These are phyloP conservation scores for Pocota personata DNA, from an alignment of 2,888 invertebrate species.

Conservation along the genomic window DNA sequence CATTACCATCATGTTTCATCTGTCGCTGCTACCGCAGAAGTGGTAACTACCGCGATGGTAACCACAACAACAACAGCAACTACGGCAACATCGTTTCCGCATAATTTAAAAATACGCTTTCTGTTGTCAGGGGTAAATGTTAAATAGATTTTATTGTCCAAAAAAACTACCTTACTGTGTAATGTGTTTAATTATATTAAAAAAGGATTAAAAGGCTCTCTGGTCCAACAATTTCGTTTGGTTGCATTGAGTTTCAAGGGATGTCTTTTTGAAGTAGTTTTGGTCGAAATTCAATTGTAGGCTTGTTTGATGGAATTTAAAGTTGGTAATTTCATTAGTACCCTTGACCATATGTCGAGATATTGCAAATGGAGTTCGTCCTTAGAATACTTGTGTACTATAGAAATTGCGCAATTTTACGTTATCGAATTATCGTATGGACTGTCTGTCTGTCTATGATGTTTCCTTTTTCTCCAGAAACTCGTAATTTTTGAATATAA, in stretches of 20 bases:
- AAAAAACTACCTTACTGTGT: not conserved
- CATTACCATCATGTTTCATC: conserved; percentile 75
- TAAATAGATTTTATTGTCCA: conserved; percentile 5
- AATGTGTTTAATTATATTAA: conserved; percentile 12
- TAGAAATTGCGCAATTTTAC: not conserved
- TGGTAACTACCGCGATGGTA: conserved; percentile 56
- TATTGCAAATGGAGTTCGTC: not conserved
- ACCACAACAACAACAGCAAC: conserved; percentile 76
- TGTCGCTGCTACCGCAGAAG: conserved; percentile 63
- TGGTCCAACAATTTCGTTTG: not conserved
- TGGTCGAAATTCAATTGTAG: conserved; percentile 13
- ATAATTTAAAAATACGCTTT: conserved; percentile 83
- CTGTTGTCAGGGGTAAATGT: conserved; percentile 81
- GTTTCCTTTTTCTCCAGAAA: not conserved
- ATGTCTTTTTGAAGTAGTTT: not conserved
- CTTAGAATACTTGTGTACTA: not conserved
- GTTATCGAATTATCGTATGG: not conserved
- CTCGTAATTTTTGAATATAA: not conserved
- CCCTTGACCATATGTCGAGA: conserved; percentile 22
- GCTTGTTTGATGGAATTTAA: conserved; percentile 17
- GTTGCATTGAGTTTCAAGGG: not conserved
- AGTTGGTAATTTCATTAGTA: conserved; percentile 10
- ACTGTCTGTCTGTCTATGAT: conserved; percentile 24
- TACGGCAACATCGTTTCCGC: conserved; percentile 81
- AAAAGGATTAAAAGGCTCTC: not conserved